phyloP scores from a whole-genome alignment of 2,888 invertebrate species.

The Sinohyriopsis cumingii region DNA sequence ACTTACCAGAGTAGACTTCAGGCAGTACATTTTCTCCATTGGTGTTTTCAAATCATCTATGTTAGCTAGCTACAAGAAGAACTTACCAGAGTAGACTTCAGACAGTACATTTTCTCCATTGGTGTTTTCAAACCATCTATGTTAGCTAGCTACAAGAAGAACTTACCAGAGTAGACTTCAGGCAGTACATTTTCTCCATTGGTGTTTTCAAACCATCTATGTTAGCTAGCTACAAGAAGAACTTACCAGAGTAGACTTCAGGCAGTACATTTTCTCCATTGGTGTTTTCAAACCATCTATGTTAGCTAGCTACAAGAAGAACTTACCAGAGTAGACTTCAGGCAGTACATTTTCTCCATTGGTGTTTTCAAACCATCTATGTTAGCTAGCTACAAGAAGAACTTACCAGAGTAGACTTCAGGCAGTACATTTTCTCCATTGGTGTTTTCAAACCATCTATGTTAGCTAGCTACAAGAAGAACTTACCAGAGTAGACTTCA shows the following conservation, averaged over 20 bases:
- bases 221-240: constrained; percentile 55
- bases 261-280: constrained; percentile 62
- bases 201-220: constrained; percentile 62
- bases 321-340: constrained; percentile 66
- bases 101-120: constrained; percentile 62
- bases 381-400: constrained; percentile 55
- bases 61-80: constrained; percentile 55
- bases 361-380: constrained; percentile 62
- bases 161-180: constrained; percentile 66
- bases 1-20: constrained; percentile 66
- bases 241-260: constrained; percentile 66
- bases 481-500: constrained; percentile 66
- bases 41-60: constrained; percentile 62
- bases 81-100: constrained; percentile 66
- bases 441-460: constrained; percentile 62
- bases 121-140: constrained; percentile 62
- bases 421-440: constrained; percentile 62
- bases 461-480: constrained; percentile 55
- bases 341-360: constrained; percentile 62
- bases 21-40: constrained; percentile 62
- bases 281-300: constrained; percentile 62
- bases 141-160: constrained; percentile 55
- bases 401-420: constrained; percentile 66
- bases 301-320: constrained; percentile 55
- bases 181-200: constrained; percentile 62